phyloP scores from a whole-genome alignment of 2,797 vertebrate genomes.

The Betta splendens region DNA sequence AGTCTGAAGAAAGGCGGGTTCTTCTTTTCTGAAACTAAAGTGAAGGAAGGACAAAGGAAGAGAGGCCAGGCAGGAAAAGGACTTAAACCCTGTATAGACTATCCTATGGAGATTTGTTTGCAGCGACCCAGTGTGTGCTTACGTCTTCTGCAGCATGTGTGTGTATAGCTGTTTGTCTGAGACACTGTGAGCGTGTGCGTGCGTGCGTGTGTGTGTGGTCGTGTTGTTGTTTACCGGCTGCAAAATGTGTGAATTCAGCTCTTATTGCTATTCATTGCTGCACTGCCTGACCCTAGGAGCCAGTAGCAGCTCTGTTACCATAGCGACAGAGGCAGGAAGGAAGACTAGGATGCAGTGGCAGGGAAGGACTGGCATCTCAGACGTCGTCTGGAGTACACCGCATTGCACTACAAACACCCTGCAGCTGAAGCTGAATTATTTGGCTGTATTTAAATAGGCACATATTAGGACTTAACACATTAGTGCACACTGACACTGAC shows the following conservation, averaged over 20 bases:
- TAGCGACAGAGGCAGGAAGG: constrained; percentile 73
- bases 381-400: constrained; percentile 36
- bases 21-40: not conserved
- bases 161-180: not conserved
- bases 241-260: constrained; percentile 55
- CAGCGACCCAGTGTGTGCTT: constrained; percentile 19
- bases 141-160: constrained; percentile 15
- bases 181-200: not conserved
- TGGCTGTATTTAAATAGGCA: constrained; percentile 10
- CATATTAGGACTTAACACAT: not conserved
- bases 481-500: not conserved
- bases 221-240: constrained; percentile 59
- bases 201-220: not conserved
- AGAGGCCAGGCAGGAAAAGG: constrained; percentile 7
- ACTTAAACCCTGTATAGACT: constrained; percentile 26
- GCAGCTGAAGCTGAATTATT: constrained; percentile 9
- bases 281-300: constrained; percentile 67
- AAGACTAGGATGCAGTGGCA: constrained; percentile 68
- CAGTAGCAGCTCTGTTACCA: constrained; percentile 75
- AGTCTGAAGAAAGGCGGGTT: not conserved
- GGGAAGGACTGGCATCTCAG: constrained; percentile 57
- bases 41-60: not conserved
- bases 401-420: constrained; percentile 28
- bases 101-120: constrained; percentile 36
- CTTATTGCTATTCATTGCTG: constrained; percentile 71